A percentile compares a stretch with the other conserved stretches of the same genome.
Conservation (phyloP, 2,888 invertebrate species). For the Heliconius ismenius region DNA sequence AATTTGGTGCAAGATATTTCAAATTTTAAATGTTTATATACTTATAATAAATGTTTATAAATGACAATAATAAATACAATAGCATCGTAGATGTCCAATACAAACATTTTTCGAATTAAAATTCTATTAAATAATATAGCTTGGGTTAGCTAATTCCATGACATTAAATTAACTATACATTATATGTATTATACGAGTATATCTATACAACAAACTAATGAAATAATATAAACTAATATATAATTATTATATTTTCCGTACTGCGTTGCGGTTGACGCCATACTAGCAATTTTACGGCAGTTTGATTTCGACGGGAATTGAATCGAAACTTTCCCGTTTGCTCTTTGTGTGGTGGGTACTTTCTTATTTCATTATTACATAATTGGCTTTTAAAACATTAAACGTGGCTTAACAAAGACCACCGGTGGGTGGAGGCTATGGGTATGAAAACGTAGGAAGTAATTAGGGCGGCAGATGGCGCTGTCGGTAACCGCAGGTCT, state of each 20-base stretch:
- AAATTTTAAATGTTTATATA: too few relatives aligned
- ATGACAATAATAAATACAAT: too few relatives aligned
- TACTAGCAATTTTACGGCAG: conserved; percentile 71
- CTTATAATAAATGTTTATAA: too few relatives aligned
- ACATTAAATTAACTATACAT: neutral
- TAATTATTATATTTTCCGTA: conserved; percentile 52
- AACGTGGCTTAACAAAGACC: conserved; percentile 64
- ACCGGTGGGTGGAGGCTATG: conserved; percentile 49
- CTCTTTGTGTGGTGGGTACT: conserved; percentile 68
- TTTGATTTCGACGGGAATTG: conserved; percentile 58
- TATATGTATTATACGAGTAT: neutral
- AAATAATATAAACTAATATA: conserved; percentile 31
- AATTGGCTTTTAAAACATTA: conserved; percentile 70
- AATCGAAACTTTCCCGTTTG: conserved; percentile 63
- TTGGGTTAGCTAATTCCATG: neutral
- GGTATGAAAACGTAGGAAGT: conserved; percentile 73
- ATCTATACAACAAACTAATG: neutral
- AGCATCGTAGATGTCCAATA: too few relatives aligned
- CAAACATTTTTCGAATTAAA: too few relatives aligned
- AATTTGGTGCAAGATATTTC: neutral
- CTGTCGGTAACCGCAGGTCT: conserved; percentile 51
- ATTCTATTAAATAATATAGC: neutral
- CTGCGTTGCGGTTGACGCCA: conserved; percentile 63
- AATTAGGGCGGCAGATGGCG: conserved; percentile 77
- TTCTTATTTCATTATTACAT: conserved; percentile 69